A percentile compares a stretch with the other conserved stretches of the same genome.
phyloP scores from a whole-genome alignment of 92 coral and sea anemone species.

The Porites evermanni region DNA sequence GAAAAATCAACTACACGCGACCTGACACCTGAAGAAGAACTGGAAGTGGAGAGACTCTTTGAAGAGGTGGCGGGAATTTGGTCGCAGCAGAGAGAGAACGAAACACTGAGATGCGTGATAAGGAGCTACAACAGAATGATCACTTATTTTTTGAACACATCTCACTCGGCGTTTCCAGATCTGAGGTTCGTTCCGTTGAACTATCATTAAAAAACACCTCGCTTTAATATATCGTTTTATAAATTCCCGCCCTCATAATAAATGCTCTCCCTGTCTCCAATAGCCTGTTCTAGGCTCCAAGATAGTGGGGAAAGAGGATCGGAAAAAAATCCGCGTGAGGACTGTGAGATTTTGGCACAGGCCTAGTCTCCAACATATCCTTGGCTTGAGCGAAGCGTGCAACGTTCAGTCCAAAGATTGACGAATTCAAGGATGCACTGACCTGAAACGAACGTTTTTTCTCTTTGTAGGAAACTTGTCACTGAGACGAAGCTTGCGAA shows the following conservation, averaged over 20 bases:
- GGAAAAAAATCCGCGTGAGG: no score
- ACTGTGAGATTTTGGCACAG: no score
- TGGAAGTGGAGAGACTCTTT: slow-evolving; percentile 52
- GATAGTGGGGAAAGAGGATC: no score
- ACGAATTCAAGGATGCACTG: no score
- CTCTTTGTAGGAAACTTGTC: slow-evolving; percentile 37
- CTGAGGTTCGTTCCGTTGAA: slow-evolving; percentile 27
- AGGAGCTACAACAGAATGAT: slow-evolving; percentile 58
- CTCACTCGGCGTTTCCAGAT: slow-evolving; percentile 67
- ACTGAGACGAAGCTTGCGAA: slow-evolving; percentile 37
- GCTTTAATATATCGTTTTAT: no score
- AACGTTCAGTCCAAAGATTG: no score
- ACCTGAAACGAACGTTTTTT: not conserved
- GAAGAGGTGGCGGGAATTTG: slow-evolving; percentile 52
- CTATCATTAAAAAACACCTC: no score
- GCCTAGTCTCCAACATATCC: no score
- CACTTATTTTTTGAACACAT: slow-evolving; percentile 39
- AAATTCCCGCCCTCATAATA: no score
- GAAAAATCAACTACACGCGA: slow-evolving; percentile 65
- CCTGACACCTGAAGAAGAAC: slow-evolving; percentile 41
- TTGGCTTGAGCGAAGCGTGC: no score
- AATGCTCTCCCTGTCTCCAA: no score
- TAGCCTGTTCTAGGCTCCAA: no score
- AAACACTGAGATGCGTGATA: slow-evolving; percentile 46
- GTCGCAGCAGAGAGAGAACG: slow-evolving; percentile 58